Base-by-base conservation (phyloP, 2,797 vertebrate genomes). In the Tangara arthus region DNA sequence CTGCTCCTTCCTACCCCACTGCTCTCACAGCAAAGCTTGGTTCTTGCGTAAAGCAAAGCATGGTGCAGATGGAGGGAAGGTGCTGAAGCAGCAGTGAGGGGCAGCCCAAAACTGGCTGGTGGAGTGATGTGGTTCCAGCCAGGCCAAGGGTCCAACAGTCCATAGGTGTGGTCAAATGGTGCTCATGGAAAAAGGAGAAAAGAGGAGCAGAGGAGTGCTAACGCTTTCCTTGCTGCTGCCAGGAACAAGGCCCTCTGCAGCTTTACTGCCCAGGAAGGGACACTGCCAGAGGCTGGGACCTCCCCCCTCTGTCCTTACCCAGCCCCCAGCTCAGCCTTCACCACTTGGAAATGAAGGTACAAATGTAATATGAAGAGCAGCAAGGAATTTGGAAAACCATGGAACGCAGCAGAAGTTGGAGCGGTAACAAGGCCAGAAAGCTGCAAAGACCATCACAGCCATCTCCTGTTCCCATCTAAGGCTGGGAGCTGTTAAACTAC, bases 381-480 rank as follows among this genome's bases (percentile, higher is more conserved):
- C 7, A 65, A 81, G 49, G 59, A 80, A 72, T 83, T 52, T 73
- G 79, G 84, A 94, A 93, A 87, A 60, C 32, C 19, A 32, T 78
- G 52, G 16, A 10, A 30, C 7, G 12, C 11, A 8, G 77, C 75
- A 82, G 92, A 57, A 82, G 34, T 2, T 91, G 77, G 66, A 93
- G 59, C 4, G 9, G 30, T 89, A 80, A 72, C 37, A 55, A 94
- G 82, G 18, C 69, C 69, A 63, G 91, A 88, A 73, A 84, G 80
- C 88, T 95, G 90, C 80, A 90, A 95, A 96, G 84, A 21, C 49
- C 52, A 87, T 95, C 87, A 84, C 1, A 3, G 4, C 56, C n/a
- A 19, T 69, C 47, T 56, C 57, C 35, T 4, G 4, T 9, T 63
- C 60, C 75, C 6, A 1, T 59, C 5, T 20, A 47, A 69, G 49